Conservation (phyloP, 1,140 invertebrate species). For the Drosophila carrolli region DNA sequence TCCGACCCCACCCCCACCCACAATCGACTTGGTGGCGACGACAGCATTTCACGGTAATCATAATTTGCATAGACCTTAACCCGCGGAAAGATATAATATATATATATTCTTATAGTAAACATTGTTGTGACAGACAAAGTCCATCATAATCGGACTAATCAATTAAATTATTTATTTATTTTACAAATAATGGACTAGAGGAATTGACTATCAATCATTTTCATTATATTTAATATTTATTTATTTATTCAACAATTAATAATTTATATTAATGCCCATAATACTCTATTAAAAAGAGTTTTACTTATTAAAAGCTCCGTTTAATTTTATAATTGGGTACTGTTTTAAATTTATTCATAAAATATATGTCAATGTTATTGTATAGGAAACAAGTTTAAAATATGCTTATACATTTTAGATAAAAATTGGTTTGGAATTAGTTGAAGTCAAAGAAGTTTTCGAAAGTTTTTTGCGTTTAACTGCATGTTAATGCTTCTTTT, state of each 20-base stretch:
- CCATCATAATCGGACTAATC: neutral
- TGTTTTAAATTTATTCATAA: too few relatives aligned
- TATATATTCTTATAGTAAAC: neutral
- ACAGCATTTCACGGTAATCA: constrained; percentile 30
- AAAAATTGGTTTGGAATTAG: too few relatives aligned
- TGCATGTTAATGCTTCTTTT: too few relatives aligned
- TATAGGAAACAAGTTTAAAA: too few relatives aligned
- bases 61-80: constrained; percentile 38
- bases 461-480: too few relatives aligned
- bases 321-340: too few relatives aligned
- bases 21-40: constrained; percentile 35
- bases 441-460: too few relatives aligned
- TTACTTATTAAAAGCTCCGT: too few relatives aligned
- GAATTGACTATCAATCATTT: neutral
- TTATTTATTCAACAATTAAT: neutral
- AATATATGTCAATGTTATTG: too few relatives aligned
- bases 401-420: too few relatives aligned
- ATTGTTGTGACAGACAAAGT: neutral
- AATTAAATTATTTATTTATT: neutral
- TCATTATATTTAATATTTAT: neutral
- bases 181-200: neutral
- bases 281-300: too few relatives aligned
- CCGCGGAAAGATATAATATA: neutral
- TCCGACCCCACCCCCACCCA: constrained; percentile 11
- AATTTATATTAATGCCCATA: too few relatives aligned